phyloP scores from a whole-genome alignment of 2,113 vertebrate genomes.

The Baryphthengus martii region DNA sequence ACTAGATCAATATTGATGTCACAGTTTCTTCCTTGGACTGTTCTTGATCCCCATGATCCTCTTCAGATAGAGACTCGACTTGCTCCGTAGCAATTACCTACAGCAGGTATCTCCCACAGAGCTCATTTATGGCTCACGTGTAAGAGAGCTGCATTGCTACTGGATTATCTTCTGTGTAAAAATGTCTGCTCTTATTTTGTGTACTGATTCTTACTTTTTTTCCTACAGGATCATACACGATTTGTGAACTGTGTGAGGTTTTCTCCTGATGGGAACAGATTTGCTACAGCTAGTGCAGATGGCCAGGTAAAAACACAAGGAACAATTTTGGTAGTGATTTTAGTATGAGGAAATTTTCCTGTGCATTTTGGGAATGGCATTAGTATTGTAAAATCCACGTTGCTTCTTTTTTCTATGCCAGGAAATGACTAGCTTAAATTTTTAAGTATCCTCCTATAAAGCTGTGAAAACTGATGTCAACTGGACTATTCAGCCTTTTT shows the following conservation, averaged over 20 bases:
- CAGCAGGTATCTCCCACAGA: background rate
- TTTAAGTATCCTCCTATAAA: background rate
- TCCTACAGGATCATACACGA: conserved; percentile 82
- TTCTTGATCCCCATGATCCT: background rate
- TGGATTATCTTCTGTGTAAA: background rate
- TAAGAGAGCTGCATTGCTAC: background rate
- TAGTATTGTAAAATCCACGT: background rate
- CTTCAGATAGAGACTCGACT: background rate
- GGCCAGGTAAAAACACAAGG: conserved; percentile 79
- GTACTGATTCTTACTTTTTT: background rate
- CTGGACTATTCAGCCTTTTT: background rate
- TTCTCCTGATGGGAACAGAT: conserved; percentile 87
- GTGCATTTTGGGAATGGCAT: background rate
- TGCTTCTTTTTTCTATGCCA: background rate
- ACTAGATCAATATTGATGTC: background rate
- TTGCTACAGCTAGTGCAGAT: conserved; percentile 88
- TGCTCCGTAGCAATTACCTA: background rate
- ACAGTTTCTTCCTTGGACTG: background rate
- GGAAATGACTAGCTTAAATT: background rate
- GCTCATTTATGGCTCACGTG: fast-evolving
- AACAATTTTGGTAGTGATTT: background rate
- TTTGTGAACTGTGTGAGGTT: conserved; percentile 95
- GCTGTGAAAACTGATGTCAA: background rate
- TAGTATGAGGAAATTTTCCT: background rate
- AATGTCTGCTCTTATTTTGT: background rate